Conservation (phyloP, 2,113 vertebrate genomes). For the Hemicordylus capensis region DNA sequence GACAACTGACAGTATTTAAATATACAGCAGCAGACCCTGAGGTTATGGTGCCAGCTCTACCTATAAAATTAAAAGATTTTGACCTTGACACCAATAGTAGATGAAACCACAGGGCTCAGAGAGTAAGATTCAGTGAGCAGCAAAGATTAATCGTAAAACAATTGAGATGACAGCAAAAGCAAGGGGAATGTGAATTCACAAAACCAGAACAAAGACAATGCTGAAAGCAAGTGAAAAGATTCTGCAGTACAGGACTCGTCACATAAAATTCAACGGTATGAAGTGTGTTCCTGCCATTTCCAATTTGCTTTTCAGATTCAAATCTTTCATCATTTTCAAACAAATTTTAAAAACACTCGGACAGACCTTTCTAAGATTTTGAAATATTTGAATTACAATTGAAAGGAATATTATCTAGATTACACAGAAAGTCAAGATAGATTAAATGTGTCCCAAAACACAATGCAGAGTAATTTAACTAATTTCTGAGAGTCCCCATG, state of each 20-base stretch:
- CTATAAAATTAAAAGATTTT: conserved; percentile 76
- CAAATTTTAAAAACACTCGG: not conserved
- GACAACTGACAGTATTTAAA: conserved; percentile 67
- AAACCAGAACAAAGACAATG: conserved; percentile 60
- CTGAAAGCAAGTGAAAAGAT: conserved; percentile 51
- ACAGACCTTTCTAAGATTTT: conserved; percentile 43
- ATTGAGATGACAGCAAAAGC: conserved; percentile 46
- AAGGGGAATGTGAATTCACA: conserved; percentile 58
- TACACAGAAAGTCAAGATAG: not conserved
- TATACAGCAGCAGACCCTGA: conserved; percentile 60
- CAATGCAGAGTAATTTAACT: not conserved
- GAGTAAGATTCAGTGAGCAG: conserved; percentile 64
- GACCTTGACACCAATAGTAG: conserved; percentile 72
- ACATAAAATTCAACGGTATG: conserved; percentile 1
- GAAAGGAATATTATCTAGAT: not conserved
- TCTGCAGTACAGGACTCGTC: conserved; percentile 26
- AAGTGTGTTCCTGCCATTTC: conserved; percentile 28
- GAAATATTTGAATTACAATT: not conserved
- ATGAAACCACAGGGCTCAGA: conserved; percentile 54
- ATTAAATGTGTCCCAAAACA: not conserved
- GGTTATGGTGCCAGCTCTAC: conserved; percentile 62
- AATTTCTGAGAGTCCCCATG: not conserved
- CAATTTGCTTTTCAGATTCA: conserved; percentile 9
- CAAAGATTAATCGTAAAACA: conserved; percentile 73
- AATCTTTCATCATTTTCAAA: conserved; percentile 31